Conservation (phyloP, 2,113 vertebrate genomes). For the Ophthalmolycus amberensis region DNA sequence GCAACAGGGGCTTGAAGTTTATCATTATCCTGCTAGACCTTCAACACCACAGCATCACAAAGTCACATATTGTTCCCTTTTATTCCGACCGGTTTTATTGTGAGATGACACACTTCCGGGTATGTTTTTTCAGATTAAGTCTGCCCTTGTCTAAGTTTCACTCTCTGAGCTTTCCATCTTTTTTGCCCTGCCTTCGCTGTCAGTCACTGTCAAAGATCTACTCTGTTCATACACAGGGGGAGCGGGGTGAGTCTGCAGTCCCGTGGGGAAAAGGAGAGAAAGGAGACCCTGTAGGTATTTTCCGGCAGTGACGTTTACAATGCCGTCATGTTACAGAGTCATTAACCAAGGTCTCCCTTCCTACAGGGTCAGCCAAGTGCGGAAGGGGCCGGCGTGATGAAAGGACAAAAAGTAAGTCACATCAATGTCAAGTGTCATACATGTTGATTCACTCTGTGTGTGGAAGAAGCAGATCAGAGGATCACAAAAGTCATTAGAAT, state of each 20-base stretch:
- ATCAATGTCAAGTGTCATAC: slow-evolving; percentile 67
- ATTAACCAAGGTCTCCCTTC: slow-evolving; percentile 73
- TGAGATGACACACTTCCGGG: slow-evolving; percentile 9
- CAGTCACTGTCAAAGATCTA: slow-evolving; percentile 66
- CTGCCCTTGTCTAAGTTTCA: slow-evolving; percentile 28
- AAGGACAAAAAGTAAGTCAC: slow-evolving; percentile 88
- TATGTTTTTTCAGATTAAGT: slow-evolving; percentile 22
- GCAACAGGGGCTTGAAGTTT: slow-evolving; percentile 60
- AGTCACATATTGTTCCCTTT: slow-evolving; percentile 16
- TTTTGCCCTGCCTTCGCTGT: slow-evolving; percentile 52
- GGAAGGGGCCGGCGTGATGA: slow-evolving; percentile 73
- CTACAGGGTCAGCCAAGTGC: slow-evolving; percentile 84
- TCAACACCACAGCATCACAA: slow-evolving; percentile 11
- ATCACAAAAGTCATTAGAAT: neutral
- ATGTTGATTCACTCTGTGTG: slow-evolving; percentile 54
- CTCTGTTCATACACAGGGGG: slow-evolving; percentile 81
- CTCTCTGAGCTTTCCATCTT: slow-evolving; percentile 42
- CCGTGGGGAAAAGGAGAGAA: slow-evolving; percentile 81
- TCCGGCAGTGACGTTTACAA: slow-evolving; percentile 67
- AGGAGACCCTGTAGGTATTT: slow-evolving; percentile 87
- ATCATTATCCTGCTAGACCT: slow-evolving; percentile 39
- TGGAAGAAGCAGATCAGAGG: neutral
- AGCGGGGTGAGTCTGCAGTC: slow-evolving; percentile 81
- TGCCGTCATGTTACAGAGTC: slow-evolving; percentile 51
- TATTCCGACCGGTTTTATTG: neutral